These are phyloP conservation scores for Bradynema listronoti DNA, from an alignment of 1,140 invertebrate genomes.

Conservation along the genomic window DNA sequence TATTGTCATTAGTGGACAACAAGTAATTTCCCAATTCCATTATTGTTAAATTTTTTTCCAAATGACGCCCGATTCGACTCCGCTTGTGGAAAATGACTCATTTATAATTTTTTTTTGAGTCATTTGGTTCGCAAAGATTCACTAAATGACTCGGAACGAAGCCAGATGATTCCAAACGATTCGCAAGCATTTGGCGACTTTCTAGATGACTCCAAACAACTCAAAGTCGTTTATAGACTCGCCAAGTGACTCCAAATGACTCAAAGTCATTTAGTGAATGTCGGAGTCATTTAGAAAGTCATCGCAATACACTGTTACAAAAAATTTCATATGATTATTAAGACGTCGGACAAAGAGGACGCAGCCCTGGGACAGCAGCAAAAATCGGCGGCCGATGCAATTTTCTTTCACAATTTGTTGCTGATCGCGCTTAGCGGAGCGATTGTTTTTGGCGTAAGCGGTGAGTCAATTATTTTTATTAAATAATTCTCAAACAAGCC, in stretches of 20 bases:
- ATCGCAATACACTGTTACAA: not conserved
- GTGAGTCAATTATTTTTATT: not conserved
- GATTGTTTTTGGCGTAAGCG: conserved; percentile 22
- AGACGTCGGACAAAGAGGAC: not conserved
- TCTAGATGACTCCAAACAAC: not conserved
- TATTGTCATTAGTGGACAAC: conserved; percentile 25
- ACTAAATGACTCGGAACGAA: not conserved
- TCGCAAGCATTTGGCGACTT: not conserved
- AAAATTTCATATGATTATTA: not conserved
- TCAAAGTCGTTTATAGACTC: not conserved
- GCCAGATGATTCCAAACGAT: not conserved
- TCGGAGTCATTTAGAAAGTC: not conserved
- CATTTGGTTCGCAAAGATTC: not conserved
- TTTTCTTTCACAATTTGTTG: conserved; percentile 25
- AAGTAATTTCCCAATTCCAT: not conserved
- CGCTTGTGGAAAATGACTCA: not conserved
- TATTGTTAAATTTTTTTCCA: not conserved
- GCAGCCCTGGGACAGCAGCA: conserved; percentile 2
- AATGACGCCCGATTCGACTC: too few relatives aligned
- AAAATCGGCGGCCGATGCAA: conserved; percentile 4
- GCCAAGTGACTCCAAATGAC: not conserved
- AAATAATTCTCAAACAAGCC: not conserved
- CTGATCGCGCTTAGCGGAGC: conserved; percentile 21
- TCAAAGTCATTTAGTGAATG: not conserved
- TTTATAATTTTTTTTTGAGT: not conserved